Evolutionary conservation across 2,797 vertebrate genomes (phyloP).

Genomic region (Hypotaenidia philippensis): DNA sequence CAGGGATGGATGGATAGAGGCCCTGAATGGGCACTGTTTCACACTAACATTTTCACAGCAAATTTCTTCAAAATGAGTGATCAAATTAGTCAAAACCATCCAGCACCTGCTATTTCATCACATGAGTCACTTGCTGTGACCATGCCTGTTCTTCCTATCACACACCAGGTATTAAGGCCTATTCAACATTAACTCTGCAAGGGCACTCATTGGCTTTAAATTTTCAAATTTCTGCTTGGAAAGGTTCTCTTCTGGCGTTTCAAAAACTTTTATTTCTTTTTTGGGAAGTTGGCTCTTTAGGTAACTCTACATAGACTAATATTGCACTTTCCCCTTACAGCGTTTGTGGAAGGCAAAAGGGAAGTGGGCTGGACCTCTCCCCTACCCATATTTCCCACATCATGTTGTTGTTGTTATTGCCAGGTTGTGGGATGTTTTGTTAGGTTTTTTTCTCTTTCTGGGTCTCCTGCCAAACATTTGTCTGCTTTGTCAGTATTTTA

Average conservation of each 20-base stretch:
- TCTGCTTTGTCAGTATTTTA: background rate
- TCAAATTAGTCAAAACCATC: background rate
- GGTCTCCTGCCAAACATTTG: conserved; percentile 31
- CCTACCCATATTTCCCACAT: conserved; percentile 5
- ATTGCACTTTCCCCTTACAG: background rate
- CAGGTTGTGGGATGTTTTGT: background rate
- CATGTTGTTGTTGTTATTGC: background rate
- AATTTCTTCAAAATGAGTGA: conserved; percentile 3
- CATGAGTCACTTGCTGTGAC: background rate
- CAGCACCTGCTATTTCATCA: background rate
- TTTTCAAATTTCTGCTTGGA: background rate
- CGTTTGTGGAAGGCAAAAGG: conserved; percentile 5
- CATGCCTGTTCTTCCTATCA: background rate
- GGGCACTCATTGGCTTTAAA: background rate
- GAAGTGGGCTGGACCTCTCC: background rate
- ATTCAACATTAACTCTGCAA: background rate
- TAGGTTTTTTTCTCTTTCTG: background rate
- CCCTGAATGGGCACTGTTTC: background rate
- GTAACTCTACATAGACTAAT: background rate
- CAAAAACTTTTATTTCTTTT: background rate
- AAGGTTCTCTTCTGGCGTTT: background rate
- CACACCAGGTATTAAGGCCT: background rate
- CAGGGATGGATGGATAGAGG: background rate
- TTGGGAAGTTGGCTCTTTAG: background rate
- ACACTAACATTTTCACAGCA: conserved; percentile 13